Evolutionary conservation across 2,113 vertebrate genomes (phyloP).

Genomic region (Alligator mississippiensis): DNA sequence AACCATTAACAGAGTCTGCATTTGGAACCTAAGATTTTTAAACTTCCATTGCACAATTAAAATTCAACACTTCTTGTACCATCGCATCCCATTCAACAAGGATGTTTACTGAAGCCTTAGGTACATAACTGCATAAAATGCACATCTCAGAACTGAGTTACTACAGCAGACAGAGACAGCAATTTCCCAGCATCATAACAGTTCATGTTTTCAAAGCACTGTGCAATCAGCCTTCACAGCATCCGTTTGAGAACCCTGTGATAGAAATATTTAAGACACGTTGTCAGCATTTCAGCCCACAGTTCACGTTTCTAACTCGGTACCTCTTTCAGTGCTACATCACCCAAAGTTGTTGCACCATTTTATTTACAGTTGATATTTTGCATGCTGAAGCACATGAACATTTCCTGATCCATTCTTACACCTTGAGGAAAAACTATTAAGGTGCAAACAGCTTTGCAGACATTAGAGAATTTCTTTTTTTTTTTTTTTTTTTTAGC

Average conservation of each 20-base stretch:
- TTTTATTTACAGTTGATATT: fast-evolving
- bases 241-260: neutral
- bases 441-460: neutral
- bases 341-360: neutral
- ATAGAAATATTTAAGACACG: neutral
- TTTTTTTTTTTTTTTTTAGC: neutral
- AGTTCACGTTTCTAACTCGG: neutral
- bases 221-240: neutral
- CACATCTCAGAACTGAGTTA: fast-evolving
- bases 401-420: neutral
- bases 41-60: fast-evolving
- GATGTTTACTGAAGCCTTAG: fast-evolving
- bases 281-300: neutral
- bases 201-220: neutral
- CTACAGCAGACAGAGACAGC: neutral
- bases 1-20: neutral
- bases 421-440: neutral
- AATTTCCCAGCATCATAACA: neutral
- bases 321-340: neutral
- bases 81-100: fast-evolving
- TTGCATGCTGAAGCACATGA: neutral
- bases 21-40: neutral
- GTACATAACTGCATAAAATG: fast-evolving
- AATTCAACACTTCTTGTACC: fast-evolving
- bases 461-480: neutral